These are phyloP conservation scores for Priocnemis perturbator DNA, from an alignment of 2,888 invertebrate species.

Conservation along the genomic window DNA sequence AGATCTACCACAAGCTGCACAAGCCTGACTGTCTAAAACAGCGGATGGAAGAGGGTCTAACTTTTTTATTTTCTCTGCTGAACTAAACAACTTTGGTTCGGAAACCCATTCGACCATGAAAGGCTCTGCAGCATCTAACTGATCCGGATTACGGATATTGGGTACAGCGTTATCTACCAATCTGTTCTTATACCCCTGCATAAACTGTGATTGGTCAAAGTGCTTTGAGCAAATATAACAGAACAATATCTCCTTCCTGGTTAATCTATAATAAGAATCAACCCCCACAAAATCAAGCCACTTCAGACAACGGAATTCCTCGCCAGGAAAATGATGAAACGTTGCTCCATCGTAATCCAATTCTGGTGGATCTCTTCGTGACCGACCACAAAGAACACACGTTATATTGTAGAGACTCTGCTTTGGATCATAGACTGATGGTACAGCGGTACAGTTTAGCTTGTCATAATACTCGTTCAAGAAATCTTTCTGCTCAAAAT, in stretches of 20 bases:
- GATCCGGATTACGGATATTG: slow-evolving; percentile 63
- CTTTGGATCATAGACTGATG: slow-evolving; percentile 71
- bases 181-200: slow-evolving; percentile 63
- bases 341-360: slow-evolving; percentile 68
- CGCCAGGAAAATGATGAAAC: slow-evolving; percentile 73
- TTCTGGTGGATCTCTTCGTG: slow-evolving; percentile 65
- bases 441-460: slow-evolving; percentile 67
- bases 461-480: slow-evolving; percentile 71
- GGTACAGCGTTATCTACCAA: slow-evolving; percentile 68
- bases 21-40: slow-evolving; percentile 70
- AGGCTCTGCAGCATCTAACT: slow-evolving; percentile 44
- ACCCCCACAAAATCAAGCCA: slow-evolving; percentile 73
- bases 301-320: slow-evolving; percentile 72
- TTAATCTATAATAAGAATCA: slow-evolving; percentile 71
- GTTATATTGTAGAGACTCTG: slow-evolving; percentile 72
- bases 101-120: slow-evolving; percentile 46
- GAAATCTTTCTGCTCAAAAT: slow-evolving; percentile 68
- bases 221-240: slow-evolving; percentile 73
- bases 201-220: slow-evolving; percentile 68
- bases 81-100: slow-evolving; percentile 48
- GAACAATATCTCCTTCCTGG: slow-evolving; percentile 72
- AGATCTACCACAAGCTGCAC: slow-evolving; percentile 70
- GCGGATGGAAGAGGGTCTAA: slow-evolving; percentile 61
- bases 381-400: slow-evolving; percentile 68
- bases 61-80: slow-evolving; percentile 58